Conservation (phyloP, 1,140 invertebrate species). For the Pentalonia nigronervosa region DNA sequence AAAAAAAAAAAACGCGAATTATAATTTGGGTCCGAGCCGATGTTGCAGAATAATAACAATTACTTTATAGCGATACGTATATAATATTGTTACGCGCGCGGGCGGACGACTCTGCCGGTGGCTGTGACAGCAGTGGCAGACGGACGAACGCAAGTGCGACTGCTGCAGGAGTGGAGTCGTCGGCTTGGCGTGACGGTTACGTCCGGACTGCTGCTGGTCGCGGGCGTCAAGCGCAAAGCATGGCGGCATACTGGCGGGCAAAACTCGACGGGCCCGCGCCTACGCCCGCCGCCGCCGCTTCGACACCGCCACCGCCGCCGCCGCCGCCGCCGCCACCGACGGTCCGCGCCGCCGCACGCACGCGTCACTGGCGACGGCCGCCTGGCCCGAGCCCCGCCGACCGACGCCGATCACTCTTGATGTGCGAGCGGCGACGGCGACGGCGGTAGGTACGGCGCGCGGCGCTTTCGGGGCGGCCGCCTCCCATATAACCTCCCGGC, state of each 20-base stretch:
- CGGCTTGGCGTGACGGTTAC: constrained; percentile 68
- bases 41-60: background rate
- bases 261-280: constrained; percentile 42
- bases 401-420: background rate
- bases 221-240: constrained; percentile 59
- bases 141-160: background rate
- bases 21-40: background rate
- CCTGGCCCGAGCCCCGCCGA: constrained; percentile 58
- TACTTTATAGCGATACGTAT: background rate
- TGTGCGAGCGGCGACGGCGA: background rate
- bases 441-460: background rate
- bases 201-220: constrained; percentile 69
- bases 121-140: background rate
- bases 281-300: constrained; percentile 27
- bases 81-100: background rate
- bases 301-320: constrained; percentile 7
- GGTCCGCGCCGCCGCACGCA: constrained; percentile 39
- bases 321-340: background rate
- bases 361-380: constrained; percentile 22
- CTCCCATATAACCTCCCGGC: constrained; percentile 34
- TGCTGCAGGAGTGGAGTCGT: background rate
- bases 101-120: background rate
- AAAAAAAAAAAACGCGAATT: background rate
- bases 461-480: constrained; percentile 32
- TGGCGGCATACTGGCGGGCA: constrained; percentile 55